Conservation (phyloP, 2,888 invertebrate species). For the Lydus trimaculatus region DNA sequence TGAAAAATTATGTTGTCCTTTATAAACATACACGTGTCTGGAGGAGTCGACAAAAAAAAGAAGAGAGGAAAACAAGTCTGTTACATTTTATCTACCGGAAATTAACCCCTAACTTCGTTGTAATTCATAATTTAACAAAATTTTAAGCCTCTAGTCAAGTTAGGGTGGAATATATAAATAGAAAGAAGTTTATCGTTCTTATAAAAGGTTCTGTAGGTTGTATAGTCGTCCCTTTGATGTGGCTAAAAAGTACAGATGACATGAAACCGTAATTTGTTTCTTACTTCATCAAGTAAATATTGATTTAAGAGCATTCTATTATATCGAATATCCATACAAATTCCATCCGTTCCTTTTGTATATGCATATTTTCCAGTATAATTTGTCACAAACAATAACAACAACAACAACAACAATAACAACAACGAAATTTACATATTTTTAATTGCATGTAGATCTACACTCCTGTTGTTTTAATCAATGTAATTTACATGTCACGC, state of each 20-base stretch:
- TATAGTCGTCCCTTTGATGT: slow-evolving; percentile 18
- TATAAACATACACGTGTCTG: background rate
- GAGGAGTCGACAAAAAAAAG: background rate
- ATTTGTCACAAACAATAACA: background rate
- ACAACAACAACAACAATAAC: background rate
- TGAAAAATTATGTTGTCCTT: background rate
- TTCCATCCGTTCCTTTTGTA: background rate
- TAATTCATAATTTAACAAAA: background rate
- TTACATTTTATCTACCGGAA: background rate
- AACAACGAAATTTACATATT: background rate
- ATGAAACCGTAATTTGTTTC: slow-evolving; percentile 26
- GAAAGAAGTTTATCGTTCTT: background rate
- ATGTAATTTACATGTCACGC: background rate
- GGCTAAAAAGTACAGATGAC: slow-evolving; percentile 20
- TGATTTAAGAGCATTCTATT: slow-evolving; percentile 25
- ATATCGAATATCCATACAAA: background rate
- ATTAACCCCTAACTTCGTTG: background rate
- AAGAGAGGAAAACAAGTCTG: background rate
- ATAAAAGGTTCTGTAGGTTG: background rate
- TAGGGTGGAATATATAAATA: background rate
- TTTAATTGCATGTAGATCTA: slow-evolving; percentile 5
- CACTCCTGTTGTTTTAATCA: background rate
- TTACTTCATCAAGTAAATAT: slow-evolving; percentile 28
- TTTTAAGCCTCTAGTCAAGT: background rate
- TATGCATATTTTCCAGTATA: background rate